Percentiles rank a stretch among this genome's conserved stretches.
Conservation (phyloP, 2,113 vertebrate species). For the Daphoenositta chrysoptera region DNA sequence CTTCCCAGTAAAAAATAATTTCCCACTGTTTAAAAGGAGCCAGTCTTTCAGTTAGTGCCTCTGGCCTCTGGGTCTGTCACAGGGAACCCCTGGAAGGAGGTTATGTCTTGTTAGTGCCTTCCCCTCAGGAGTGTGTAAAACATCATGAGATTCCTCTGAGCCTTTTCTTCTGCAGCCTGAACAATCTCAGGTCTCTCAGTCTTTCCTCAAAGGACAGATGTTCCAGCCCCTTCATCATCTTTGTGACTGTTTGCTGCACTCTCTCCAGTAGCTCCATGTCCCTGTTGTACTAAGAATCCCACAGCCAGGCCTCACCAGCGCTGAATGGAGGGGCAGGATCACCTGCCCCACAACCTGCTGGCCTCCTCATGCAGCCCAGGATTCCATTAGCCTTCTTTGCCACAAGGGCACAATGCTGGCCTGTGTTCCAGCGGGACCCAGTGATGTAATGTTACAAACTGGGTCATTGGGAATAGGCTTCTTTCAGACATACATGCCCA, state of each 20-base stretch:
- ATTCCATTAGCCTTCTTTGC: neutral
- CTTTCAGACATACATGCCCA: neutral
- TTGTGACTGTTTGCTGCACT: neutral
- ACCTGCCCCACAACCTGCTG: neutral
- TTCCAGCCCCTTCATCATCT: neutral
- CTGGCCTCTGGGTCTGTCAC: neutral
- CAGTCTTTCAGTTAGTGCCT: neutral
- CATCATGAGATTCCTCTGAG: neutral
- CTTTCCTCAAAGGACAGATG: neutral
- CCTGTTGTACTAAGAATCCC: neutral
- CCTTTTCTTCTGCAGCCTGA: neutral
- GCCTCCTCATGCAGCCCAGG: neutral
- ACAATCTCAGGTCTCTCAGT: neutral
- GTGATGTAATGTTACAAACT: neutral
- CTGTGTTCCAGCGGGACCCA: neutral
- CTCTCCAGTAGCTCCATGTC: neutral
- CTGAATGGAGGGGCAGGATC: neutral
- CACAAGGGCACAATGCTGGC: neutral
- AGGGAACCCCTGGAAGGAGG: neutral
- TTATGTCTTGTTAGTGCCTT: neutral
- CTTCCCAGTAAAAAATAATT: neutral
- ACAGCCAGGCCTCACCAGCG: neutral
- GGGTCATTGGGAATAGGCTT: neutral
- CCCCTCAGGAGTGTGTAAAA: neutral
- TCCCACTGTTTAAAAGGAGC: neutral